Evolutionary conservation across 2,113 vertebrate genomes (phyloP).

Genomic region (Carassius auratus): DNA sequence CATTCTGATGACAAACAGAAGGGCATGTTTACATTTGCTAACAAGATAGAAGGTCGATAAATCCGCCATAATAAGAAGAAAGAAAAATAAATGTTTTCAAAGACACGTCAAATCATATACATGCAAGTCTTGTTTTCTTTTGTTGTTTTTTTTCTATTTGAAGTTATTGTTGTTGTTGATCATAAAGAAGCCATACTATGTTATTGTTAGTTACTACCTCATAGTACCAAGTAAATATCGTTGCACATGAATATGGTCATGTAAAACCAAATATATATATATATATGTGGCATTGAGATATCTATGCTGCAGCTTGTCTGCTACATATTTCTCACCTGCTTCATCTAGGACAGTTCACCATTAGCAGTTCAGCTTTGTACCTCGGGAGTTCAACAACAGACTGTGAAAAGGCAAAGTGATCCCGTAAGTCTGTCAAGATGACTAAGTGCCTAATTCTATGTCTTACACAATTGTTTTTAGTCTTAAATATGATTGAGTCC

Average conservation of each 20-base stretch:
- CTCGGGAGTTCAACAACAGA: constrained; percentile 6
- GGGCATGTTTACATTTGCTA: constrained; percentile 49
- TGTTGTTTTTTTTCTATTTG: not conserved
- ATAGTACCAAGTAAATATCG: no score
- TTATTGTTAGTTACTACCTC: no score
- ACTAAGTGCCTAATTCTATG: no score
- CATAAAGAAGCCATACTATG: not conserved
- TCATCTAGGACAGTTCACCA: not conserved
- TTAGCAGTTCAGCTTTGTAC: not conserved
- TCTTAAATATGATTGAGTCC: no score
- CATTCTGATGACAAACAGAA: constrained; percentile 44
- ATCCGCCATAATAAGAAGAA: not conserved
- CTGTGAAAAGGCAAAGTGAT: not conserved
- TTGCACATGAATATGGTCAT: no score
- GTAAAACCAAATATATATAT: no score
- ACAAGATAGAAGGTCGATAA: constrained; percentile 59
- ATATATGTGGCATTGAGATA: no score
- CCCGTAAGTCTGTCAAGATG: not conserved
- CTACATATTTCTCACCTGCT: not conserved
- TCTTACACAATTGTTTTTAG: no score
- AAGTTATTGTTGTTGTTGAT: not conserved
- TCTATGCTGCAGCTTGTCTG: not conserved
- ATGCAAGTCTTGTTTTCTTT: not conserved
- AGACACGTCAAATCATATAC: constrained; percentile 60
- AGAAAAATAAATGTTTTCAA: constrained; percentile 39